Percentiles rank a stretch among this genome's conserved stretches.
These are phyloP conservation scores for Aquatica leii DNA, from an alignment of 2,888 invertebrate genomes.

Conservation along the genomic window DNA sequence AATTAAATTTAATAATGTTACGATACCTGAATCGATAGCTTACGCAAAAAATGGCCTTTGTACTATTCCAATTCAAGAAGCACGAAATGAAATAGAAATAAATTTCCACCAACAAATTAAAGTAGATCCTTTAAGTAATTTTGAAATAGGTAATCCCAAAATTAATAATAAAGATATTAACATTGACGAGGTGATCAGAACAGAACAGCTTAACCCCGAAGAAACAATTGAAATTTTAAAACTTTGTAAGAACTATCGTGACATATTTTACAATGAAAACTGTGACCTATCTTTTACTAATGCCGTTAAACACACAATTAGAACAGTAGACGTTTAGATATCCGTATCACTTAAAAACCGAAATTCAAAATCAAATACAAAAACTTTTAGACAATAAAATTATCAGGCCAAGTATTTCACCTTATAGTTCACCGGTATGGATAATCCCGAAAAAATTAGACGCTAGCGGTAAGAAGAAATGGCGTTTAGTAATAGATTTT, in stretches of 20 bases:
- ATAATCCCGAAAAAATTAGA: conserved; percentile 13
- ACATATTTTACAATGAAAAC: neutral
- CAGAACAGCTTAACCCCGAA: neutral
- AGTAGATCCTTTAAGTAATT: neutral
- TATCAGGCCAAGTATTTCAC: conserved; percentile 30
- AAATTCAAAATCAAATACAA: conserved; percentile 2
- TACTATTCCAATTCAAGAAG: no score
- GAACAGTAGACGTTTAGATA: neutral
- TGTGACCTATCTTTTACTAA: neutral
- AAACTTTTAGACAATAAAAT: conserved; percentile 14
- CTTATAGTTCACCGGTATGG: conserved; percentile 13
- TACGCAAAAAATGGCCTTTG: neutral
- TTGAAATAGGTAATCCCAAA: neutral
- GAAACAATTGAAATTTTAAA: neutral
- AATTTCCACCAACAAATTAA: neutral
- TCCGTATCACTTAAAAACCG: neutral
- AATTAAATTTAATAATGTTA: neutral
- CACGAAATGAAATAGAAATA: no score
- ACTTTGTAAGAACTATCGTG: neutral
- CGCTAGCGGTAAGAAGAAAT: conserved; percentile 20
- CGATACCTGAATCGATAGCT: neutral
- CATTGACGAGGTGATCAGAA: neutral
- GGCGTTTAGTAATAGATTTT: no score
- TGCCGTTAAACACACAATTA: neutral
- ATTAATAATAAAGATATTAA: no score